A percentile compares a stretch with the other conserved stretches of the same genome.
These are phyloP conservation scores for Raja brachyura DNA, from an alignment of 2,113 vertebrate species.

Conservation along the genomic window DNA sequence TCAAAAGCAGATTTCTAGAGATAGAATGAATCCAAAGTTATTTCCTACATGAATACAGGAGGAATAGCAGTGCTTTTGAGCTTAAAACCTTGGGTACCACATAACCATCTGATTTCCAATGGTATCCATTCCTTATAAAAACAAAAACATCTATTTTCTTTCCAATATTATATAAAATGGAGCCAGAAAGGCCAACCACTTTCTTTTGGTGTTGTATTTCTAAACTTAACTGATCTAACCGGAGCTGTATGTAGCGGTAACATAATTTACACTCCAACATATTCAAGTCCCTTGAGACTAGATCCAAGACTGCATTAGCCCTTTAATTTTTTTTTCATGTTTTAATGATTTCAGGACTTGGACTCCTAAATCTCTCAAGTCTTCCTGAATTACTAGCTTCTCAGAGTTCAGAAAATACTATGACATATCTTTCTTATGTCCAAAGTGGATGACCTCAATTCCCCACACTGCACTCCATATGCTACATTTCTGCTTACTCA, in stretches of 20 bases:
- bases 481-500: no score
- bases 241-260: neutral
- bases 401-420: no score
- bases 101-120: neutral
- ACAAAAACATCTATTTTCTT: neutral
- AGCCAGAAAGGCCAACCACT: neutral
- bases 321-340: neutral
- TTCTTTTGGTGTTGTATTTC: neutral
- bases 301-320: neutral
- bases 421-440: no score
- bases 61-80: neutral
- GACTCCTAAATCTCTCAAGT: no score
- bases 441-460: no score
- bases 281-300: neutral
- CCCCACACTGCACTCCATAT: no score
- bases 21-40: neutral
- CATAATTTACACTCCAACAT: neutral
- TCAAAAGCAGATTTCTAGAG: neutral
- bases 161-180: neutral
- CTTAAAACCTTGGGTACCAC: neutral
- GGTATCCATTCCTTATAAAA: neutral
- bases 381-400: no score
- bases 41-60: neutral
- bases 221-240: neutral
- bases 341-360: no score